These are phyloP conservation scores for Caenorhabditis japonica DNA, from an alignment of 2,888 invertebrate genomes.

Conservation along the genomic window DNA sequence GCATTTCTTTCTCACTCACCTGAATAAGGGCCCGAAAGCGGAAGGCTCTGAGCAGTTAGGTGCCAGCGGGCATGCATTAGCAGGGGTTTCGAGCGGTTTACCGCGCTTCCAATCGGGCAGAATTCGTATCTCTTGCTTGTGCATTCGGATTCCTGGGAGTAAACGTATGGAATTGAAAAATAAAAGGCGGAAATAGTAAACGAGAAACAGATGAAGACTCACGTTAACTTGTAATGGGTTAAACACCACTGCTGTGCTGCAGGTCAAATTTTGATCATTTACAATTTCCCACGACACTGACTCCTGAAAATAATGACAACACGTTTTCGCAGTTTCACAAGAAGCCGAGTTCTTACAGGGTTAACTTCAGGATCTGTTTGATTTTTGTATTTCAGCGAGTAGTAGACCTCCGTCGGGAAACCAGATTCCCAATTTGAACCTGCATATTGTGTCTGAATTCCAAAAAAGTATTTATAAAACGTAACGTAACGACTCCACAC, in stretches of 20 bases:
- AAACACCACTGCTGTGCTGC: slow-evolving; percentile 54
- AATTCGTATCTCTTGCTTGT: slow-evolving; percentile 33
- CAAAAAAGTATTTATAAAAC: too few relatives aligned
- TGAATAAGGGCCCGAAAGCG: slow-evolving; percentile 59
- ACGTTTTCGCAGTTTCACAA: not conserved
- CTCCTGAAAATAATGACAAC: slow-evolving; percentile 44
- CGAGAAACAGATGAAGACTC: slow-evolving; percentile 1
- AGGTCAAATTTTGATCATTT: slow-evolving; percentile 42
- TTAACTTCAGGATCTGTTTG: slow-evolving; percentile 20
- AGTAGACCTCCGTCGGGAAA: slow-evolving; percentile 61
- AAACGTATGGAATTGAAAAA: not conserved
- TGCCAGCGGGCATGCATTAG: slow-evolving; percentile 54
- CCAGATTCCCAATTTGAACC: slow-evolving; percentile 54
- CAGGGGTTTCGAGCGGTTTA: slow-evolving; percentile 53
- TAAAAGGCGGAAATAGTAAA: not conserved
- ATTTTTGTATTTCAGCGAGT: slow-evolving; percentile 45
- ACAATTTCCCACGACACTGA: slow-evolving; percentile 61
- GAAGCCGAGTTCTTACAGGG: slow-evolving; percentile 1
- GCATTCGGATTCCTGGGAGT: slow-evolving; percentile 45
- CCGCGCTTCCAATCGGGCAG: slow-evolving; percentile 61
- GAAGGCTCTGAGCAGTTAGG: slow-evolving; percentile 56
- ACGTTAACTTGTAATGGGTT: slow-evolving; percentile 63
- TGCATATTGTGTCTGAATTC: slow-evolving; percentile 58
- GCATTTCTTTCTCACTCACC: slow-evolving; percentile 35
- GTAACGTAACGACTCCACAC: too few relatives aligned